A percentile compares a stretch with the other conserved stretches of the same genome.
These are phyloP conservation scores for Anticlea derivata DNA, from an alignment of 2,888 invertebrate species.

Conservation along the genomic window DNA sequence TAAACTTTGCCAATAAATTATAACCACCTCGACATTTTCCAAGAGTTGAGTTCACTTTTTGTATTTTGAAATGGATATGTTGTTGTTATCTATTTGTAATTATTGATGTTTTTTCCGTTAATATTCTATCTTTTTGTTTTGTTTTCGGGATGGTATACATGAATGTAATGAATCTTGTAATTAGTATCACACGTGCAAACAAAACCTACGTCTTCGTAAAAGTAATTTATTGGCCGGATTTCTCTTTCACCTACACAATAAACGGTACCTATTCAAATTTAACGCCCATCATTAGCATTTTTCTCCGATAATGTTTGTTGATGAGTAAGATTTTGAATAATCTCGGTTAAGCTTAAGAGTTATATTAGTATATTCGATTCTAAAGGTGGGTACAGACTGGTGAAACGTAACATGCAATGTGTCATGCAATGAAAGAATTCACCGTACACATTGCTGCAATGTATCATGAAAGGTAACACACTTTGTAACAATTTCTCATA, in stretches of 20 bases:
- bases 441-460: no score
- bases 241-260: constrained; percentile 32
- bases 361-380: constrained; percentile 10
- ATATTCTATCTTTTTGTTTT: no score
- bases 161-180: no score
- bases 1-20: constrained; percentile 35
- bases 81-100: background rate
- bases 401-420: no score
- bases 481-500: no score
- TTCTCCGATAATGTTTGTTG: constrained; percentile 30
- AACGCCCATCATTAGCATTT: constrained; percentile 34
- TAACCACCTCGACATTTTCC: constrained; percentile 23
- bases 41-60: constrained; percentile 15
- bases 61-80: constrained; percentile 16
- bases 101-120: background rate
- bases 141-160: no score
- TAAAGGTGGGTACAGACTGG: no score
- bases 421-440: no score
- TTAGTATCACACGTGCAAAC: constrained; percentile 5
- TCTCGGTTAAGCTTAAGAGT: constrained; percentile 16
- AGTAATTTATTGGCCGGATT: constrained; percentile 20
- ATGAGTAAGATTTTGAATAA: constrained; percentile 29
- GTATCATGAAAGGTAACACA: no score
- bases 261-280: constrained; percentile 35
- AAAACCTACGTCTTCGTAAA: constrained; percentile 10